These are phyloP conservation scores for Hippoglossus hippoglossus DNA, from an alignment of 2,797 vertebrate species.

Conservation along the genomic window DNA sequence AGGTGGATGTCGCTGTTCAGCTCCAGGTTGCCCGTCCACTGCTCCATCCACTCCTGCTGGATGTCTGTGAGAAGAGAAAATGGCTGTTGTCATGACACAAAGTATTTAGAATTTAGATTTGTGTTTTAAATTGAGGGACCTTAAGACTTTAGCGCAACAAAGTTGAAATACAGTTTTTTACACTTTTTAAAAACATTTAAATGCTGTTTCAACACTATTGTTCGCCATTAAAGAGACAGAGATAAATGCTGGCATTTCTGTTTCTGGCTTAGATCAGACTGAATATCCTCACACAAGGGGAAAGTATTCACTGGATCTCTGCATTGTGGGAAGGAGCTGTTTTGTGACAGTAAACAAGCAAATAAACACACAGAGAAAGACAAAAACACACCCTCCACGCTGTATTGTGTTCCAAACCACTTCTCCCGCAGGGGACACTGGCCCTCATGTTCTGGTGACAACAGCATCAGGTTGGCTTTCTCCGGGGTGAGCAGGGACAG, in stretches of 20 bases:
- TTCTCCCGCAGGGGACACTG: constrained; percentile 91
- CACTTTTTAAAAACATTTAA: constrained; percentile 8
- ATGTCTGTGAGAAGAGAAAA: constrained; percentile 82
- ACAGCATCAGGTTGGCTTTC: constrained; percentile 92
- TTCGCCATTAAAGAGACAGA: constrained; percentile 42
- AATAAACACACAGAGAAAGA: constrained; percentile 19
- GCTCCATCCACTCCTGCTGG: constrained; percentile 87
- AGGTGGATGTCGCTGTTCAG: constrained; percentile 90
- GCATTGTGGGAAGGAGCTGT: constrained; percentile 32
- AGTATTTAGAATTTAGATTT: not conserved
- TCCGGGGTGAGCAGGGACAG: constrained; percentile 90
- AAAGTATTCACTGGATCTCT: constrained; percentile 46
- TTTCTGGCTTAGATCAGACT: constrained; percentile 43
- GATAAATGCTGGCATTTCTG: constrained; percentile 59
- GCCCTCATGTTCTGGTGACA: constrained; percentile 95
- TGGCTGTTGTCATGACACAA: constrained; percentile 9
- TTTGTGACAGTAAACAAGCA: constrained; percentile 37
- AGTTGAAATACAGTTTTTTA: constrained; percentile 4
- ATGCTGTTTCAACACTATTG: constrained; percentile 24
- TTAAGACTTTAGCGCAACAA: not conserved
- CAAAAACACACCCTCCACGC: constrained; percentile 86
- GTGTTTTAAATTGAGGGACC: constrained; percentile 7
- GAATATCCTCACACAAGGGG: constrained; percentile 53
- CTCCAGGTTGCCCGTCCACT: constrained; percentile 88
- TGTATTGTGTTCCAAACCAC: constrained; percentile 97